A percentile compares a stretch with the other conserved stretches of the same genome.
These are phyloP conservation scores for Diarsia mendica DNA, from an alignment of 2,888 invertebrate genomes.

Conservation along the genomic window DNA sequence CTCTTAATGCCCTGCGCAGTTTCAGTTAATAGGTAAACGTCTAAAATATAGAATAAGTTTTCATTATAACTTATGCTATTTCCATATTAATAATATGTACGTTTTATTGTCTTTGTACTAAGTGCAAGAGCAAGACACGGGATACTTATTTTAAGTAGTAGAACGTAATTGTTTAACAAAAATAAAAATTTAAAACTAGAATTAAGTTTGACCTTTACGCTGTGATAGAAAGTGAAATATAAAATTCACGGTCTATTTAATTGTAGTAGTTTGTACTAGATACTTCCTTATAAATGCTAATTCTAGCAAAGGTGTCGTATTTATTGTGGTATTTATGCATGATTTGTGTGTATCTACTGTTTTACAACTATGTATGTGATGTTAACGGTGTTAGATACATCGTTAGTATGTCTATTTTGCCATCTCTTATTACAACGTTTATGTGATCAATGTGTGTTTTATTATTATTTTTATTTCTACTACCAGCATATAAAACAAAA, in stretches of 20 bases:
- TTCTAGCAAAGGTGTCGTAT: conserved; percentile 58
- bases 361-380: conserved; percentile 51
- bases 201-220: conserved; percentile 65
- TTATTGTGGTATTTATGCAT: conserved; percentile 58
- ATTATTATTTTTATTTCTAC: not conserved
- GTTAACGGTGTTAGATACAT: conserved; percentile 57
- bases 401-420: conserved; percentile 56
- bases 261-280: conserved; percentile 61
- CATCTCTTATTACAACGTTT: conserved; percentile 59
- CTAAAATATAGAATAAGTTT: conserved; percentile 24
- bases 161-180: conserved; percentile 47
- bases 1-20: conserved; percentile 12
- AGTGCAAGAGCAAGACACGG: conserved; percentile 52
- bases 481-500: not conserved
- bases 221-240: conserved; percentile 64
- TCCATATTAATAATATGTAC: conserved; percentile 38
- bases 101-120: conserved; percentile 58
- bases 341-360: conserved; percentile 48
- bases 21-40: conserved; percentile 32
- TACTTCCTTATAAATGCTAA: conserved; percentile 46
- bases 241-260: conserved; percentile 59
- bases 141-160: conserved; percentile 52
- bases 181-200: conserved; percentile 50
- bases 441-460: conserved; percentile 53
- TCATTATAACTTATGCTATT: conserved; percentile 27